Evolutionary conservation across 2,797 vertebrate species (phyloP).

Genomic region (Aldrovandia affinis): DNA sequence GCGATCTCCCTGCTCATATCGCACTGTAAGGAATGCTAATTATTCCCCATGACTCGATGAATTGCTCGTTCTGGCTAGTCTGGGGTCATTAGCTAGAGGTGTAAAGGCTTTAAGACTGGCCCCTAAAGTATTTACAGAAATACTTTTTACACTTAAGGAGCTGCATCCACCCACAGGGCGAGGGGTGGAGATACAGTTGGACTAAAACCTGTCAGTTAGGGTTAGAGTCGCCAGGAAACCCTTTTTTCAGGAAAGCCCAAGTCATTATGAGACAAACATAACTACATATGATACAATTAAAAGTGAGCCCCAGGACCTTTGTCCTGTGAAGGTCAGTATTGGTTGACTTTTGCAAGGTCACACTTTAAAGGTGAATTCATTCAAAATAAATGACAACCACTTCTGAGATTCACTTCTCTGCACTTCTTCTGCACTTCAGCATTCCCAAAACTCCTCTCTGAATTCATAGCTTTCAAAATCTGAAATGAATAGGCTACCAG

Average conservation of each 20-base stretch:
- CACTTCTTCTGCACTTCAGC: neutral
- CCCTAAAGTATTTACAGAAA: neutral
- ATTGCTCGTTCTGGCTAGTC: neutral
- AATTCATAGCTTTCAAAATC: neutral
- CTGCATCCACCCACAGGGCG: neutral
- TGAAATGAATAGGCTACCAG: neutral
- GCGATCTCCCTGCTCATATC: neutral
- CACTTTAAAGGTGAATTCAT: neutral
- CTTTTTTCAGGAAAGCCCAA: neutral
- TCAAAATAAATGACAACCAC: too few relatives aligned
- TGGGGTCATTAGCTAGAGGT: neutral
- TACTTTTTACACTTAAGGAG: neutral
- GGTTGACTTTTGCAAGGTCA: neutral
- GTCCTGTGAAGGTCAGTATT: neutral
- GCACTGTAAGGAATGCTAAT: neutral
- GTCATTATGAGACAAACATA: neutral
- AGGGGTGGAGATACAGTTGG: neutral
- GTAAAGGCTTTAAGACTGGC: neutral
- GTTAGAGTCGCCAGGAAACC: neutral
- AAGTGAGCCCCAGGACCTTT: neutral
- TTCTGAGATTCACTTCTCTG: too few relatives aligned
- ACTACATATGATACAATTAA: neutral
- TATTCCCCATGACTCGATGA: neutral
- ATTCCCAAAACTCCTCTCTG: neutral
- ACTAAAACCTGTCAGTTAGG: too few relatives aligned